Evolutionary conservation across 2,113 vertebrate species (phyloP), one percentile per base, ranked within the genome.

Genomic region (Xenus cinereus): DNA sequence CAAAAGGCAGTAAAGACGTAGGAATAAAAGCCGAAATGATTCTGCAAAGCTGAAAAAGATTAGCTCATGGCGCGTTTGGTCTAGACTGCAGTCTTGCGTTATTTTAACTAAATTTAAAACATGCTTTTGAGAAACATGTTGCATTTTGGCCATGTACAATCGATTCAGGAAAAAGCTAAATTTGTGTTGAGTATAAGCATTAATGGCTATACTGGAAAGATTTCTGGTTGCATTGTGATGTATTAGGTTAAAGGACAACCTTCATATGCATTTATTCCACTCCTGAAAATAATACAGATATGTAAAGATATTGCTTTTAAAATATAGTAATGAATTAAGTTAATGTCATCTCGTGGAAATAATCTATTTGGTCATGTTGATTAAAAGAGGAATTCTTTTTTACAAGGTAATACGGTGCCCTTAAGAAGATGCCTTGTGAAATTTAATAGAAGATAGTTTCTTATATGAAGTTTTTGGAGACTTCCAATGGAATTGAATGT

Each of bases 91-190:
- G 53, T 66, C 77, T 77, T 87, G 50, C 0, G 0, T 89, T 92
- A 69, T 90, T 93, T 90, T 88, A 86, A 89, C 82, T 80, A 91
- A 89, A 93, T 93, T 94, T 85, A 78, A 96, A 97, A 68, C 6
- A 13, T 51, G n/a, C 68, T 87, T 85, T 90, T 92, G 81, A 75
- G 92, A 94, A 69, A 63, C 28, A 21, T 62, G 33, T 75, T 89
- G 60, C 7, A 3, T 91, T 95, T 91, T 82, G 53, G 64, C 54
- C 21, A 28, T 46, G 37, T 74, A 48, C 43, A 86, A 10, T 76
- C 0, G 1, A 54, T 74, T 91, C 67, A 60, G 43, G 76, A 75
- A 85, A 76, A 81, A 53, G 48, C 9, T 74, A 26, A 26, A 24
- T 86, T 86, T 94, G 43, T 78, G 53, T 66, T 32, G 54, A 41